Conservation (phyloP, 2,888 invertebrate genomes). For the Philereme transversata region DNA sequence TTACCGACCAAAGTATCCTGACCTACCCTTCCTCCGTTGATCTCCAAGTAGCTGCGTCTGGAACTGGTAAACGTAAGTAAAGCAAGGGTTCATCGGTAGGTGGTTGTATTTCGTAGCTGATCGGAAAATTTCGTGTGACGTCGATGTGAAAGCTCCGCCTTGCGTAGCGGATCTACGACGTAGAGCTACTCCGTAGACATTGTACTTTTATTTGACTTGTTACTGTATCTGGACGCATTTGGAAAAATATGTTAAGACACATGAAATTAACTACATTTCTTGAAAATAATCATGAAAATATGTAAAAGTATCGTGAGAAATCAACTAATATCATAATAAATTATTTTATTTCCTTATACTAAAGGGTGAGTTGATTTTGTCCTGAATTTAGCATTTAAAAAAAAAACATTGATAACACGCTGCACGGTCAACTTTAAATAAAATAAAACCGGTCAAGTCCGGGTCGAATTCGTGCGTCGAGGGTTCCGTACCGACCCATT, state of each 20-base stretch:
- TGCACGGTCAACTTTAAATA: too few species aligned
- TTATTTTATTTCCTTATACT: too few species aligned
- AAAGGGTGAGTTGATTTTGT: not conserved
- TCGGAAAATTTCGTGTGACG: conserved; percentile 64
- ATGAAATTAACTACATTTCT: too few species aligned
- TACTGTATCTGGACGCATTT: conserved; percentile 8
- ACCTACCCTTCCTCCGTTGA: conserved; percentile 45
- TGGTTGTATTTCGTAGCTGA: conserved; percentile 54
- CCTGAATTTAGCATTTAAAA: too few species aligned
- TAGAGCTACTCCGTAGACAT: conserved; percentile 44
- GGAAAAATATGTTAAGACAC: too few species aligned
- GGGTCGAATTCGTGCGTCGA: too few species aligned
- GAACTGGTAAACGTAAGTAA: conserved; percentile 11
- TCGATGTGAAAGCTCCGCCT: conserved; percentile 65
- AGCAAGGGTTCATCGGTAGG: conserved; percentile 42
- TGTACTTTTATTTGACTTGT: conserved; percentile 20
- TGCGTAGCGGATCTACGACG: conserved; percentile 49
- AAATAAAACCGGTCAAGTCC: too few species aligned
- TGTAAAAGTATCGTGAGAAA: too few species aligned
- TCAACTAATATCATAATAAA: too few species aligned
- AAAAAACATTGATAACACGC: too few species aligned
- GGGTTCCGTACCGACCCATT: too few species aligned
- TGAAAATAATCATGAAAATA: too few species aligned
- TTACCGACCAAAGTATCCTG: conserved; percentile 44
- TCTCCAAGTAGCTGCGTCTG: not conserved